Evolutionary conservation across 2,888 invertebrate genomes (phyloP).

Genomic region (Leptarthrus brevirostris): DNA sequence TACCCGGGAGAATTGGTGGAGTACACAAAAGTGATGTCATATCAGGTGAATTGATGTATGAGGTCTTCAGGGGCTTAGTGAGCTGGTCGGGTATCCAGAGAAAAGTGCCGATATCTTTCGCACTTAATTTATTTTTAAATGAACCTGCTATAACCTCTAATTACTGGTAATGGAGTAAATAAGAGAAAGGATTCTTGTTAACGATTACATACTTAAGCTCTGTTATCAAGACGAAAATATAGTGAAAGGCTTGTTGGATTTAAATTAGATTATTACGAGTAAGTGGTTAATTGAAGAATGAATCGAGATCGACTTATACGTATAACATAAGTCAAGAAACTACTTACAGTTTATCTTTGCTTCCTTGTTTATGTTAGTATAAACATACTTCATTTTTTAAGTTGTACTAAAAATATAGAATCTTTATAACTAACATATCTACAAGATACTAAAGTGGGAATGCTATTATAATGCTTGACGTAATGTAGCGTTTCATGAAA

Average conservation of each 20-base stretch:
- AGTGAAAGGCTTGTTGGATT: background rate
- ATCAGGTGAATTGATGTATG: slow-evolving; percentile 39
- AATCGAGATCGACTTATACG: too few species aligned
- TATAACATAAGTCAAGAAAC: too few species aligned
- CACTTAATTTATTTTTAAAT: slow-evolving; percentile 52
- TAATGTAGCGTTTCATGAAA: too few species aligned
- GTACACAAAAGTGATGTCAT: slow-evolving; percentile 51
- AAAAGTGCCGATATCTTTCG: slow-evolving; percentile 44
- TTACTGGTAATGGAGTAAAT: slow-evolving; percentile 23
- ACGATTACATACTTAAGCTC: background rate
- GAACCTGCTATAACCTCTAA: slow-evolving; percentile 48
- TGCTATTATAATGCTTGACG: too few species aligned
- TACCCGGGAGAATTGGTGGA: slow-evolving; percentile 7
- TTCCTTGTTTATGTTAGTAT: too few species aligned
- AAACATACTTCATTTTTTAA: too few species aligned
- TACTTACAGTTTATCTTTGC: too few species aligned
- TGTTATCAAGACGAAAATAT: background rate
- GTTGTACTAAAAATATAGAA: too few species aligned
- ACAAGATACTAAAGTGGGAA: too few species aligned
- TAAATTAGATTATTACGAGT: background rate
- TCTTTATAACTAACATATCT: too few species aligned
- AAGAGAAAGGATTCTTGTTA: slow-evolving; percentile 7
- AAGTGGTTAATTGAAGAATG: too few species aligned
- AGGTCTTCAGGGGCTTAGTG: slow-evolving; percentile 34
- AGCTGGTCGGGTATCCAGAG: background rate